These are phyloP conservation scores for Oxyscelio sp. DNA, from an alignment of 2,888 invertebrate species.

Conservation along the genomic window DNA sequence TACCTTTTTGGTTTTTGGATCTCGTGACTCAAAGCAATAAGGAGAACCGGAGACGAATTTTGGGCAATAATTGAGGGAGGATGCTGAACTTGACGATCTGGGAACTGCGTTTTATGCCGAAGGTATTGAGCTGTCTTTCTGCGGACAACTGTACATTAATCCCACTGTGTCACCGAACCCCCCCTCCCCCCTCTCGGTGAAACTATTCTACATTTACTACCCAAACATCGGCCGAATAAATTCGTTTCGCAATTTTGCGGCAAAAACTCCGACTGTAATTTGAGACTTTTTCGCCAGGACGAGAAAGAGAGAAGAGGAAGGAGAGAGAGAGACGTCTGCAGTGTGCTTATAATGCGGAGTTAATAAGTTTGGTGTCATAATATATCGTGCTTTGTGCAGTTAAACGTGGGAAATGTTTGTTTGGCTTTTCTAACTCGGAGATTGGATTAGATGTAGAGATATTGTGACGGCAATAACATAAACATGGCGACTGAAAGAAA, in stretches of 20 bases:
- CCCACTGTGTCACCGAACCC: slow-evolving; percentile 52
- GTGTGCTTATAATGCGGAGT: slow-evolving; percentile 7
- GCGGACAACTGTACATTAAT: slow-evolving; percentile 63
- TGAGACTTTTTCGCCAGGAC: slow-evolving; percentile 25
- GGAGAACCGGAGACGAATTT: too few species aligned
- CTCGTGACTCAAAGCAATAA: too few species aligned
- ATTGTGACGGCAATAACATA: neutral
- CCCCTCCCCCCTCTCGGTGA: slow-evolving; percentile 36
- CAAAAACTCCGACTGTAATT: slow-evolving; percentile 38
- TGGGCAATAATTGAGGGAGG: too few species aligned
- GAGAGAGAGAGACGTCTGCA: slow-evolving; percentile 1
- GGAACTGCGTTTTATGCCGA: slow-evolving; percentile 42
- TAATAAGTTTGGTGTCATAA: slow-evolving; percentile 15
- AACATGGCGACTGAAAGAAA: neutral
- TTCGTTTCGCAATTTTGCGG: slow-evolving; percentile 24
- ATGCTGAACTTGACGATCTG: slow-evolving; percentile 42
- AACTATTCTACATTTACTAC: slow-evolving; percentile 56
- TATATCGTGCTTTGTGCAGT: neutral
- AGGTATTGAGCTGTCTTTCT: slow-evolving; percentile 69
- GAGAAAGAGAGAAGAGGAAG: too few species aligned
- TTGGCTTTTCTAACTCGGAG: slow-evolving; percentile 11
- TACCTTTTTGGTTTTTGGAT: too few species aligned
- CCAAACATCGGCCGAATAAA: slow-evolving; percentile 43
- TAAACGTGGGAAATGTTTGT: slow-evolving; percentile 18
- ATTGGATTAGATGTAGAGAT: slow-evolving; percentile 5